phyloP scores from a whole-genome alignment of 2,888 invertebrate genomes.

The Drosophila niveifrons region DNA sequence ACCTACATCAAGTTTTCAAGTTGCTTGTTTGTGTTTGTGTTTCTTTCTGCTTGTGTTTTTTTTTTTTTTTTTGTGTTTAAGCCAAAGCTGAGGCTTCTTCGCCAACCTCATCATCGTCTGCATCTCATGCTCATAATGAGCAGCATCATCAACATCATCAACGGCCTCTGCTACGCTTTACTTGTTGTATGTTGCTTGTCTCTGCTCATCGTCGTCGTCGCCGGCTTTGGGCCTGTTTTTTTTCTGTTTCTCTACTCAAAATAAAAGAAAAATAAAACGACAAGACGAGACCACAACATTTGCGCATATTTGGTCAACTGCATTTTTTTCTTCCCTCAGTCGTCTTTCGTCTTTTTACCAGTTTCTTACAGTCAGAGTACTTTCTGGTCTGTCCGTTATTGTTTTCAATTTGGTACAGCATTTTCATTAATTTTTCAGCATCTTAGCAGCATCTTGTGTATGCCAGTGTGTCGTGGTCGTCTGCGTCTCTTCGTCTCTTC shows the following conservation, averaged over 20 bases:
- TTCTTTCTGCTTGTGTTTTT: conserved; percentile 61
- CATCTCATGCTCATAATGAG: conserved; percentile 17
- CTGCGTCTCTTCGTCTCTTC: conserved; percentile 10
- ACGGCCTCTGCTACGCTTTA: conserved; percentile 42
- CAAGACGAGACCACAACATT: conserved; percentile 69
- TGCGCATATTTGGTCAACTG: conserved; percentile 80
- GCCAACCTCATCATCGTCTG: conserved; percentile 37
- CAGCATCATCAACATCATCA: conserved; percentile 34
- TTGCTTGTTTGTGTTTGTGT: conserved; percentile 68
- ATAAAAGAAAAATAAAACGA: conserved; percentile 26
- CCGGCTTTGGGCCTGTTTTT: conserved; percentile 55
- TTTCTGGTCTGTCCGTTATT: conserved; percentile 56
- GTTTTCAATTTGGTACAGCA: conserved; percentile 76
- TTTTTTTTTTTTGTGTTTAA: conserved; percentile 54
- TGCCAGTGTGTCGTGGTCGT: conserved; percentile 61
- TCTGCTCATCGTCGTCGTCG: conserved; percentile 16
- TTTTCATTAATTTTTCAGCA: conserved; percentile 79
- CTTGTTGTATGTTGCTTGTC: conserved; percentile 26
- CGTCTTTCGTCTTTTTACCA: not conserved
- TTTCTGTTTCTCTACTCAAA: conserved; percentile 28
- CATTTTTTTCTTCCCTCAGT: conserved; percentile 48
- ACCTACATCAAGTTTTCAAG: conserved; percentile 83
- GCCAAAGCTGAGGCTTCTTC: conserved; percentile 67
- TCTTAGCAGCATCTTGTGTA: conserved; percentile 53
- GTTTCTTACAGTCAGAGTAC: conserved; percentile 6